Conservation (phyloP, 2,888 invertebrate genomes). For the Lasioglossum lativentre region DNA sequence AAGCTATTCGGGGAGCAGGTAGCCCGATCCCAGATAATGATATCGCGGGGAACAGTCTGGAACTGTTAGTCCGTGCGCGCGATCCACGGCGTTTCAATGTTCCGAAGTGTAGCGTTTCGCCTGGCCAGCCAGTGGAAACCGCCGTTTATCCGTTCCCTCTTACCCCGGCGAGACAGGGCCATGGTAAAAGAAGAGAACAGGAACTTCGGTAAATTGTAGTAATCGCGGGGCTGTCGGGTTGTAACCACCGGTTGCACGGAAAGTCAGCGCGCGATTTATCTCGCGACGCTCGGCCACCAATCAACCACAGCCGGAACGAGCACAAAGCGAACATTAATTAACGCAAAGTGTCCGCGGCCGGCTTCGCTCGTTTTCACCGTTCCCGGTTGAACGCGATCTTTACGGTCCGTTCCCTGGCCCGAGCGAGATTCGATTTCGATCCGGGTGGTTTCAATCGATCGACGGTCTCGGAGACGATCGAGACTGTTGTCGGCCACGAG, state of each 20-base stretch:
- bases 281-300: slow-evolving; percentile 39
- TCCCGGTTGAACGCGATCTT: slow-evolving; percentile 3
- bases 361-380: slow-evolving; percentile 3
- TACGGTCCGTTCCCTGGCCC: background rate
- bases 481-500: background rate
- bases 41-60: slow-evolving; percentile 40
- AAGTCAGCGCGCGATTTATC: slow-evolving; percentile 53
- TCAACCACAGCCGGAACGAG: slow-evolving; percentile 36
- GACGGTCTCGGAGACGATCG: background rate
- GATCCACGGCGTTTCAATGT: slow-evolving; percentile 20
- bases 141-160: slow-evolving; percentile 21
- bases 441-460: background rate
- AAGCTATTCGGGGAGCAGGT: slow-evolving; percentile 40
- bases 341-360: background rate
- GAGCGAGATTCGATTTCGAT: background rate
- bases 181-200: slow-evolving; percentile 15
- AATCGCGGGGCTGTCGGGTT: slow-evolving; percentile 38
- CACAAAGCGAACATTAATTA: slow-evolving; percentile 45
- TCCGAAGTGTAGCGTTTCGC: slow-evolving; percentile 20
- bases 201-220: slow-evolving; percentile 47
- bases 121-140: slow-evolving; percentile 16
- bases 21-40: slow-evolving; percentile 42
- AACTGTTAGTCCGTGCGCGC: background rate
- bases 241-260: slow-evolving; percentile 51
- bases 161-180: background rate